These are phyloP conservation scores for Bambusicola thoracicus DNA, from an alignment of 2,113 vertebrate species.

Conservation along the genomic window DNA sequence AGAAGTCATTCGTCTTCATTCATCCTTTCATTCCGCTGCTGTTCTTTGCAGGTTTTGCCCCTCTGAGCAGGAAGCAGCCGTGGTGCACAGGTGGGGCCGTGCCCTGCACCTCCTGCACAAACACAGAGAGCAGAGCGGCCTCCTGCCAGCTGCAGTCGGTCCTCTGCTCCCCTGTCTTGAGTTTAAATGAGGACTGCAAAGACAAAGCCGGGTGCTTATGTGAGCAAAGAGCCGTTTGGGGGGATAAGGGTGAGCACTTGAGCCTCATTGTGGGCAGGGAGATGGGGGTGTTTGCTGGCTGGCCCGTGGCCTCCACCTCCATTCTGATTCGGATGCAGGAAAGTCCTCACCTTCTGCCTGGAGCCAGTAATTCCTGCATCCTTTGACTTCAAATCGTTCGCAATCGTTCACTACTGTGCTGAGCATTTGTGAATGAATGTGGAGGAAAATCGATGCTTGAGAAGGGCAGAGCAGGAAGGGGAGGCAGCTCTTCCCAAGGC, in stretches of 20 bases:
- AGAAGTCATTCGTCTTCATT: not conserved
- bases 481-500: not conserved
- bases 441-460: constrained; percentile 46
- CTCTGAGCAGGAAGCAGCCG: not conserved
- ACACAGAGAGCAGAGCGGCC: not conserved
- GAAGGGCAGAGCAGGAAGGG: not conserved
- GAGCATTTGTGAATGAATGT: constrained; percentile 33
- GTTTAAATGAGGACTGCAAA: constrained; percentile 63
- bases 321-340: not conserved
- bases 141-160: constrained; percentile 60
- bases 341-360: constrained; percentile 46
- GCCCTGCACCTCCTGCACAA: no score
- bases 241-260: constrained; percentile 43
- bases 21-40: not conserved
- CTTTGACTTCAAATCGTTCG: constrained; percentile 38
- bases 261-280: constrained; percentile 41
- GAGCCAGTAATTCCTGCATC: constrained; percentile 28
- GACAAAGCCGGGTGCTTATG: constrained; percentile 67
- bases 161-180: constrained; percentile 45
- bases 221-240: constrained; percentile 59
- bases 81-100: no score
- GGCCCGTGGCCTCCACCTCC: constrained; percentile 6
- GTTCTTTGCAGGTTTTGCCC: not conserved
- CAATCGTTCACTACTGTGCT: constrained; percentile 32
- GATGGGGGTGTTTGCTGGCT: constrained; percentile 53